Percentiles rank a stretch among this genome's conserved stretches.
phyloP scores from a whole-genome alignment of 2,797 vertebrate species.

The Anguilla pacifica region DNA sequence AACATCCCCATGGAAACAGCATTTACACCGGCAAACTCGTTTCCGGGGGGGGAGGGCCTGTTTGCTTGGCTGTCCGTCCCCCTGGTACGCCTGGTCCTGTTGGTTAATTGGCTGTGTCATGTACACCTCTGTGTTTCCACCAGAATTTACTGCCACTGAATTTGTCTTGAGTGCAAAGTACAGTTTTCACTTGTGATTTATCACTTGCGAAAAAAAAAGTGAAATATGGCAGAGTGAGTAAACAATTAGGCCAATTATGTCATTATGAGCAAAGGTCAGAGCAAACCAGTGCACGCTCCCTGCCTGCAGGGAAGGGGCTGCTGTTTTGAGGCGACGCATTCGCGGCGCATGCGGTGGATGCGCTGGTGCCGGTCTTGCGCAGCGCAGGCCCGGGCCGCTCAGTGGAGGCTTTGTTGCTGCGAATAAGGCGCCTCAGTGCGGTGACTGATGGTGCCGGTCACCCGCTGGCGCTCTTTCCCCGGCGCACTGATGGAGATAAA shows the following conservation, averaged over 20 bases:
- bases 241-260: background rate
- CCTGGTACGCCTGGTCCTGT: background rate
- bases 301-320: background rate
- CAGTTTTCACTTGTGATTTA: background rate
- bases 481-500: background rate
- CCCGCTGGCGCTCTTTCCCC: background rate
- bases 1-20: background rate
- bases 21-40: background rate
- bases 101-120: background rate
- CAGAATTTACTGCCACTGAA: background rate
- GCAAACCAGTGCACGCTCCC: background rate
- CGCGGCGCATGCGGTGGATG: background rate
- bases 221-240: background rate
- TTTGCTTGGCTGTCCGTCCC: background rate
- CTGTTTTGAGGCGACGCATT: background rate
- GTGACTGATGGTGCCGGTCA: background rate
- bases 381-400: background rate
- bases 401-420: background rate
- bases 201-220: background rate
- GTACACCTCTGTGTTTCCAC: background rate
- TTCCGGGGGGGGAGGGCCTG: background rate
- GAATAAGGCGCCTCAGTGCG: background rate
- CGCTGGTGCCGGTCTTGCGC: background rate
- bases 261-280: background rate
- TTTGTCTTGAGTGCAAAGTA: background rate